A percentile compares a stretch with the other conserved stretches of the same genome.
Evolutionary conservation across 2,888 invertebrate species (phyloP).

Genomic region (Hyposoter dolosus): DNA sequence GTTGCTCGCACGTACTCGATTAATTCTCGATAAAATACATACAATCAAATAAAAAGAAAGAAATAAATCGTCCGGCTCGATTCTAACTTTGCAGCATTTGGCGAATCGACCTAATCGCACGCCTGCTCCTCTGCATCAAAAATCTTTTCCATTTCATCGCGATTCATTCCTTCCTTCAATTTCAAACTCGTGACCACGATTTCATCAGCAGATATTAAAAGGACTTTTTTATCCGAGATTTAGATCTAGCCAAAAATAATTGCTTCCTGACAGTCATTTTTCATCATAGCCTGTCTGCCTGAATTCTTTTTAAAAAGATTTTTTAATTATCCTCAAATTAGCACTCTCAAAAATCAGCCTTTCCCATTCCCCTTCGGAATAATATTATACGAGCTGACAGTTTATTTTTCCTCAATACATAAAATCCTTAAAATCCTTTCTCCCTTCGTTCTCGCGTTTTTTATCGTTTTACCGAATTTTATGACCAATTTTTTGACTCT

Average conservation of each 20-base stretch:
- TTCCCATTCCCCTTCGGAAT: not conserved
- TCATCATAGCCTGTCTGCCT: not conserved
- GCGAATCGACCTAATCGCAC: conserved; percentile 51
- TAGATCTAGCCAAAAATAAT: not conserved
- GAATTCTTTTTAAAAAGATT: not conserved
- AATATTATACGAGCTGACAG: not conserved
- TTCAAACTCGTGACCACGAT: not conserved
- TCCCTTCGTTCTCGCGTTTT: too few species aligned
- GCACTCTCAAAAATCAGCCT: not conserved
- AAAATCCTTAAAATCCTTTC: too few species aligned
- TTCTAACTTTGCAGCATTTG: conserved; percentile 24
- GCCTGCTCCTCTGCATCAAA: not conserved
- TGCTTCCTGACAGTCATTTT: not conserved
- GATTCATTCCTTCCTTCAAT: conserved; percentile 1
- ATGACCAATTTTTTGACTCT: too few species aligned
- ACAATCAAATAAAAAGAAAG: not conserved
- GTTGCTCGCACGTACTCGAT: conserved; percentile 44
- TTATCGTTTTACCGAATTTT: too few species aligned
- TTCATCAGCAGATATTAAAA: not conserved
- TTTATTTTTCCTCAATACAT: not conserved
- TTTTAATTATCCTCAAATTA: not conserved
- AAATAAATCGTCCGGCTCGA: conserved; percentile 1
- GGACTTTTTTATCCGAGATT: not conserved
- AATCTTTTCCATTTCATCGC: conserved; percentile 11
- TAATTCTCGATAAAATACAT: conserved; percentile 53